phyloP scores from a whole-genome alignment of 2,113 vertebrate genomes.

The Hippocampus comes region DNA sequence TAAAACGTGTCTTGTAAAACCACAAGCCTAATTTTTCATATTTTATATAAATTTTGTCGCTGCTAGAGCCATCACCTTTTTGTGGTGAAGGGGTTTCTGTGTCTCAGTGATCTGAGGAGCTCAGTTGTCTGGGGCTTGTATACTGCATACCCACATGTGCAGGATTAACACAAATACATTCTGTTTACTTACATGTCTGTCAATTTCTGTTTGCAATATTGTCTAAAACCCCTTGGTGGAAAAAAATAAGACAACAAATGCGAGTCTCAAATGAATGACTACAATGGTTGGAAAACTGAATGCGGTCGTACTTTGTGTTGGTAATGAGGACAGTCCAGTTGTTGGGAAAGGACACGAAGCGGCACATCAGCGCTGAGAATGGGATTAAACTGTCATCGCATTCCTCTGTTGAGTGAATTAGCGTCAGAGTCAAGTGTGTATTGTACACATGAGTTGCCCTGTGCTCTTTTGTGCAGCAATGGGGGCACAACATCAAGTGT shows the following conservation, averaged over 20 bases:
- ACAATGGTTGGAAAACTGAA: not conserved
- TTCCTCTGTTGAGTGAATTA: not conserved
- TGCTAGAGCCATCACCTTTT: too few species aligned
- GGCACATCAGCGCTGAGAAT: slow-evolving; percentile 8
- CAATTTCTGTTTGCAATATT: too few species aligned
- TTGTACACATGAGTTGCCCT: not conserved
- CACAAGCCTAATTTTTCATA: not conserved
- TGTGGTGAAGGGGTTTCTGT: too few species aligned
- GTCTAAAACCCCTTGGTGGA: too few species aligned
- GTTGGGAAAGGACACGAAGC: not conserved
- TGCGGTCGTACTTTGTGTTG: not conserved
- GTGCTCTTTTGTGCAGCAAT: not conserved
- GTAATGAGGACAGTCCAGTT: not conserved
- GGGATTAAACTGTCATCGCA: slow-evolving; percentile 4
- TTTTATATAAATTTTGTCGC: not conserved
- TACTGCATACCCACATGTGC: too few species aligned
- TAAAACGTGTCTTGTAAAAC: not conserved
- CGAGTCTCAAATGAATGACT: not conserved
- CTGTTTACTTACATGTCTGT: too few species aligned
- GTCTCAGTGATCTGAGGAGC: too few species aligned
- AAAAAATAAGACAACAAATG: not conserved
- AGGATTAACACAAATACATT: too few species aligned
- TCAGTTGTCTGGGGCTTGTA: too few species aligned
- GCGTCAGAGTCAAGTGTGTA: slow-evolving; percentile 1
- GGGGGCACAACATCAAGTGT: slow-evolving; percentile 10